phyloP scores from a whole-genome alignment of 2,113 vertebrate genomes.

The Eulacestoma nigropectus region DNA sequence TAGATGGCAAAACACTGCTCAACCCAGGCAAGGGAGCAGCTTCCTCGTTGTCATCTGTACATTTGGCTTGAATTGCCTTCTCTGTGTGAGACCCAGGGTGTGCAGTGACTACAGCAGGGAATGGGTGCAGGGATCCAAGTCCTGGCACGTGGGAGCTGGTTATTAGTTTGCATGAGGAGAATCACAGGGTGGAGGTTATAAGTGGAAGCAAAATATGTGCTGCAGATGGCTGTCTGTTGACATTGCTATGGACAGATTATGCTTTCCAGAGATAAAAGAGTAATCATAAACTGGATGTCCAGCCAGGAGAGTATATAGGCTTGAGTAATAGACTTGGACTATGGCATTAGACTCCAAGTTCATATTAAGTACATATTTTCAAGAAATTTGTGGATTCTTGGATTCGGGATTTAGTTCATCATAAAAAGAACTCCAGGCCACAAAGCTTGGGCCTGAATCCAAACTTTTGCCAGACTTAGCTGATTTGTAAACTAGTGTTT shows the following conservation, averaged over 20 bases:
- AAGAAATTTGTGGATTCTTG: slow-evolving; percentile 7
- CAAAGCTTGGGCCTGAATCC: background rate
- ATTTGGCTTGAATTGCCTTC: background rate
- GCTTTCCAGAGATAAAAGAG: slow-evolving; percentile 49
- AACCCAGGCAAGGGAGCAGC: background rate
- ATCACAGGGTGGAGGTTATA: slow-evolving; percentile 11
- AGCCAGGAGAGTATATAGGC: slow-evolving; percentile 6
- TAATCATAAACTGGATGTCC: slow-evolving; percentile 32
- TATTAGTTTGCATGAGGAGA: background rate
- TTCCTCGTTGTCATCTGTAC: background rate
- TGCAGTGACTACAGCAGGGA: background rate
- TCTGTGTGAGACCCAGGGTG: background rate
- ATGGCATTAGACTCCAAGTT: slow-evolving; percentile 12
- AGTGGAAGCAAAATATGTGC: slow-evolving; percentile 38
- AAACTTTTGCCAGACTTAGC: background rate
- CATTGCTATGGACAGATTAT: slow-evolving; percentile 26
- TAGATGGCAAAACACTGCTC: background rate
- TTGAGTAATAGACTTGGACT: slow-evolving; percentile 20
- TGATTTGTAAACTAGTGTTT: background rate
- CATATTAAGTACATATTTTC: slow-evolving; percentile 16
- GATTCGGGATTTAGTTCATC: background rate
- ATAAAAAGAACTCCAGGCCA: background rate
- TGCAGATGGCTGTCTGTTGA: slow-evolving; percentile 39
- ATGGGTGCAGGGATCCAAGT: background rate
- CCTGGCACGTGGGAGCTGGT: background rate